Evolutionary conservation across 2,113 vertebrate genomes (phyloP), one percentile per base, ranked within the genome.

Genomic region (Lepidothrix coronata): DNA sequence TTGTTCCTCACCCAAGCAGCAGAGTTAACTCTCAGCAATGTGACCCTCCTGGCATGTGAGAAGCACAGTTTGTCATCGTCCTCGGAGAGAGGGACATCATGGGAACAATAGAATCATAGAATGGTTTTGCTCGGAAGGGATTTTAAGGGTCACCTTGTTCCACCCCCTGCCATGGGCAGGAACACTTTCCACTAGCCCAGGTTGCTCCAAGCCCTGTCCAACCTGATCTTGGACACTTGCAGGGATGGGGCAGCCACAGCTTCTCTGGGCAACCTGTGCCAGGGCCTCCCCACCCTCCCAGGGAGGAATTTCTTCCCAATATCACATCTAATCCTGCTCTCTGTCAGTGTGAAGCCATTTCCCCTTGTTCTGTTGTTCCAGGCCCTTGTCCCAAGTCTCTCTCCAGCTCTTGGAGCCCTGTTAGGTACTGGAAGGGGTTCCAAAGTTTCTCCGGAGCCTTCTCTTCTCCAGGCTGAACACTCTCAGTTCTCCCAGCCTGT

Each of bases 31-130:
- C 73, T 39, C 59, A 12, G 55, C 54, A 58, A 2, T 1, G 25
- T 52, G 72, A 37, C 51, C 37, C 33, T 21, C 7, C 6, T 33
- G 58, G 28, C 48, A 35, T 11, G 1, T 4, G 63, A 33, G 68
- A 44, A 17, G 52, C 11, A 3, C 5, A 3, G 28, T 6, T 77
- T 61, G 30, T 33, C 48, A 4, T 4, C 12, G 0, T 51, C 49
- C 58, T 7, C 1, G 16, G 17, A 6, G n/a, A 19, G 35, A 7
- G 46, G 49, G 59, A 62, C 91, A 39, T 2, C 20, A 0, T 0
- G 0, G 77, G 77, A 43, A 14, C 39, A 19, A 4, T 4, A 16
- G 77, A 49, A 14, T 18, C 46, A 1, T 37, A 49, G 63, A 17
- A 20, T 49, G 49, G 4, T 14, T 65, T 84, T 15, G 6, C 19